These are phyloP conservation scores for Eilema caniola DNA, from an alignment of 2,888 invertebrate species.

Conservation along the genomic window DNA sequence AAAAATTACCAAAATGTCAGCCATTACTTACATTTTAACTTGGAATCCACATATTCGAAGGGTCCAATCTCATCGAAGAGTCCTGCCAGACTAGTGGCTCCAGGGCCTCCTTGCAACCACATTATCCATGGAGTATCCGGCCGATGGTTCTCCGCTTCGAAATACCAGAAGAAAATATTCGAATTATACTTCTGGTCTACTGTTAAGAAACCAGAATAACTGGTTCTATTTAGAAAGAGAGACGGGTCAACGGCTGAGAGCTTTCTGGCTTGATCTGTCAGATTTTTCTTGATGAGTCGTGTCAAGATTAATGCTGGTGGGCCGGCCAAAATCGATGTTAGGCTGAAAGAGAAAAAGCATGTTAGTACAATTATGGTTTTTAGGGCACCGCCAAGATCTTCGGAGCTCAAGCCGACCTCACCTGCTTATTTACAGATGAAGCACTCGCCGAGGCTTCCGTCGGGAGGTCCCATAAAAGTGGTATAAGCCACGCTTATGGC, in stretches of 20 bases:
- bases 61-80: conserved; percentile 79
- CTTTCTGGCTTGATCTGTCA: conserved; percentile 61
- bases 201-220: conserved; percentile 86
- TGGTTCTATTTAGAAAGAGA: conserved; percentile 72
- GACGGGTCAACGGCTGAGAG: conserved; percentile 64
- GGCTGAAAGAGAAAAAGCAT: conserved; percentile 48
- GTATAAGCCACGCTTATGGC: no score
- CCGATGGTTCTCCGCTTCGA: conserved; percentile 84
- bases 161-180: conserved; percentile 95
- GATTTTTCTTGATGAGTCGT: conserved; percentile 63
- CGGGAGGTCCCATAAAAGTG: no score
- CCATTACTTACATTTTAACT: conserved; percentile 64
- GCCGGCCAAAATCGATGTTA: conserved; percentile 41
- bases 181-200: conserved; percentile 91
- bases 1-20: not conserved
- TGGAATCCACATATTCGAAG: conserved; percentile 54
- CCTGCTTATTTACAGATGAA: no score
- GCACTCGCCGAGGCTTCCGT: no score
- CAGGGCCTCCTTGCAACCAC: conserved; percentile 96
- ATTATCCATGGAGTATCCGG: conserved; percentile 89
- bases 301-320: conserved; percentile 69
- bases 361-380: not conserved
- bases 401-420: no score
- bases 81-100: conserved; percentile 87
- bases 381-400: no score